These are phyloP conservation scores for Enteromius radiatus DNA, from an alignment of 2,797 vertebrate genomes.

Conservation along the genomic window DNA sequence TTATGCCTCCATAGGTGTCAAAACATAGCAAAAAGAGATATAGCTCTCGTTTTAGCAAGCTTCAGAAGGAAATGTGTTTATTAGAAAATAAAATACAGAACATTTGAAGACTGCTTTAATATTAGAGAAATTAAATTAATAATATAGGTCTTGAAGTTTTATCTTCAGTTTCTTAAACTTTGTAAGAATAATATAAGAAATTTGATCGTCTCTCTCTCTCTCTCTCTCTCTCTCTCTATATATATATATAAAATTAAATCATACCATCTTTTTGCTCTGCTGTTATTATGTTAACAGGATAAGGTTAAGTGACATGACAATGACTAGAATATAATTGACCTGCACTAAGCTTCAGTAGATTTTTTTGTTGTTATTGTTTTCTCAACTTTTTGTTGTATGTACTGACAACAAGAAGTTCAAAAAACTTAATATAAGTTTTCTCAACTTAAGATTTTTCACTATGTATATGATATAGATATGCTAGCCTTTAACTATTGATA, in stretches of 20 bases:
- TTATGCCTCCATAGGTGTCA: background rate
- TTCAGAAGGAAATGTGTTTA: background rate
- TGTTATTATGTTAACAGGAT: background rate
- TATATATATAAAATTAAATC: no score
- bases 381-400: no score
- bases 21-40: background rate
- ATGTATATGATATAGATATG: background rate
- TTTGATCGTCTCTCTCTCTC: no score
- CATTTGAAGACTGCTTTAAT: background rate
- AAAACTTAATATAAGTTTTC: no score
- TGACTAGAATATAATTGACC: background rate
- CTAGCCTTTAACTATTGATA: background rate
- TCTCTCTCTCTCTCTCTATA: no score
- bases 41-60: background rate
- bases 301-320: background rate
- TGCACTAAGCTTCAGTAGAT: no score
- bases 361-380: no score
- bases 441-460: no score
- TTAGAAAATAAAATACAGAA: background rate
- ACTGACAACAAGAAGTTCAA: no score
- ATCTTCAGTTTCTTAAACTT: background rate
- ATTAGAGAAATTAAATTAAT: background rate
- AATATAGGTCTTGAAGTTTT: background rate
- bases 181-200: background rate
- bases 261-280: background rate